Evolutionary conservation across 2,888 invertebrate genomes (phyloP).

Genomic region (Eurois occulta): DNA sequence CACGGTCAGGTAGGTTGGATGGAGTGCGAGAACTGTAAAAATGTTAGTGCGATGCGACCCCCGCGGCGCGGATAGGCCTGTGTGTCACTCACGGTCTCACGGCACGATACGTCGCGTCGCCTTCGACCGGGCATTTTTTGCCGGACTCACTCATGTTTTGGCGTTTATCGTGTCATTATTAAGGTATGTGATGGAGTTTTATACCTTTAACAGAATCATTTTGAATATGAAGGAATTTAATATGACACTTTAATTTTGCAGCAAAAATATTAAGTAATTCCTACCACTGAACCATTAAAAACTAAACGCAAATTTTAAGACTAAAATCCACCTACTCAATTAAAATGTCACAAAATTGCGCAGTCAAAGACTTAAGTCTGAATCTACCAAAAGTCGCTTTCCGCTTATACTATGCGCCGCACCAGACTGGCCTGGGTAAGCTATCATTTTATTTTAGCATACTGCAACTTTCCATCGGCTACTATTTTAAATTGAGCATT

Average conservation of each 20-base stretch:
- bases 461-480: conserved; percentile 47
- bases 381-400: conserved; percentile 36
- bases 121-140: conserved; percentile 73
- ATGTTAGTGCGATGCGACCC: conserved; percentile 77
- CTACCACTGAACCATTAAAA: background rate
- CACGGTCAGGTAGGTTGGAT: conserved; percentile 76
- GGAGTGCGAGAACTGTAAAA: conserved; percentile 84
- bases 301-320: background rate
- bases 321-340: background rate
- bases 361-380: background rate
- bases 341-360: background rate
- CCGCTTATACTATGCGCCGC: conserved; percentile 28
- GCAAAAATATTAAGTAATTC: background rate
- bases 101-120: conserved; percentile 60
- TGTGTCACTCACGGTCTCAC: conserved; percentile 87
- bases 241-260: background rate
- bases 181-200: conserved; percentile 49
- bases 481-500: conserved; percentile 44
- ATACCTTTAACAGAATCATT: conserved; percentile 17
- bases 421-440: conserved; percentile 46
- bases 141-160: conserved; percentile 63
- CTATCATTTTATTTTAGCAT: conserved; percentile 61
- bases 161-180: conserved; percentile 73
- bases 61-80: conserved; percentile 79
- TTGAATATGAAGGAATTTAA: background rate